Evolutionary conservation across 1,140 invertebrate species (phyloP), one percentile per base, ranked within the genome.

Genomic region (Gerris buenoi): DNA sequence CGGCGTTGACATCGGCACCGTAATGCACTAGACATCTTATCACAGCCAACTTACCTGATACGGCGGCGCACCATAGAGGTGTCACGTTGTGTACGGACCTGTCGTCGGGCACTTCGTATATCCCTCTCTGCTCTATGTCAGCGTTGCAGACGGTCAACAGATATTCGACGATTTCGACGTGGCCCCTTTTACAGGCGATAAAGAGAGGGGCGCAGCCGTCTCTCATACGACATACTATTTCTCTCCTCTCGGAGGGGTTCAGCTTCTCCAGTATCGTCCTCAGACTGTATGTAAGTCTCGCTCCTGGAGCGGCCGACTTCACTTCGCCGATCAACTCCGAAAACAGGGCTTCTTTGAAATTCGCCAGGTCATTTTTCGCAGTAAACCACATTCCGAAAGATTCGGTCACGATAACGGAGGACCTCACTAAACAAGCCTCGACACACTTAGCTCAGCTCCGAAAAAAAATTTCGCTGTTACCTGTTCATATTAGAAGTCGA

Each of bases 21-120:
- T 90, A 83, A 27, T 85, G 79, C 3, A 93, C 82, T 26, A 97
- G 79, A 76, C 85, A 86, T 73, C 87, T 85, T 23, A 95, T 85
- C 66, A 93, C 88, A 59, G 82, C 79, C 15, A 94, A 73, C 70
- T 87, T 86, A 18, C 91, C 91, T n/a, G 89, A 88, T 3, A 95
- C 92, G 3, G 92, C 88, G 15, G 92, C 91, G 79, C 90, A 93
- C 93, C 91, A 95, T n/a, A 96, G 77, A 15, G 92, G 91, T 1
- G 92, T 92, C 0, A 93, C 91, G 72, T 82, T 83, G 78, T 94
- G 90, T 25, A 87, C 84, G 29, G 88, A 86, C 70, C 83, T 77
- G 70, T 87, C 86, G 72, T 86, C 84, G 1, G 83, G 82, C 10
- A 86, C 85, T 77, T 88, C 87, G 73, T 86, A 89, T 27, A 85